Evolutionary conservation across 2,888 invertebrate genomes (phyloP), one percentile per base, ranked within the genome.

Genomic region (Platycheirus albimanus): DNA sequence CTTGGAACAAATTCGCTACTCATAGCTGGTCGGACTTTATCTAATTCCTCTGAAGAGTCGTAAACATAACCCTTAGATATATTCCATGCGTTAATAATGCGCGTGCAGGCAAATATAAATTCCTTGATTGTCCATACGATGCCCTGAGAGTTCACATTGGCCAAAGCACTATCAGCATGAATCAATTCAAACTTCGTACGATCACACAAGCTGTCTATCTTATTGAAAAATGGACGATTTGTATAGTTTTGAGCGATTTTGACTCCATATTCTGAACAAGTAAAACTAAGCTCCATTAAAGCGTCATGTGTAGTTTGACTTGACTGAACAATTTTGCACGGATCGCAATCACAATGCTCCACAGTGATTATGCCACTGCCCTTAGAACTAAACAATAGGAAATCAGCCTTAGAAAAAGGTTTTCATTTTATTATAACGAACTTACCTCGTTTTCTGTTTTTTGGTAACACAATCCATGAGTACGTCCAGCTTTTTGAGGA

Each of bases 391-490:
- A 6, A 24, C n/a, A n/a, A n/a, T n/a, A n/a, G n/a, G n/a, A n/a
- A n/a, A n/a, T n/a, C n/a, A n/a, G n/a, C n/a, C n/a, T n/a, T n/a
- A n/a, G n/a, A n/a, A n/a, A n/a, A n/a, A n/a, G 24, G 24, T 24
- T 24, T 33, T 33, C 30, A 33, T 7, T 7, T n/a, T n/a, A n/a
- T n/a, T 8, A 33, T 8, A 33, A 2, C 8, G 5, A 24, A 49
- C 49, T 54, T 38, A 54, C 54, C n/a, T 8, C 11, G 1, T n/a
- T 38, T 13, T 54, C 6, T 3, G n/a, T 20, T 20, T 3, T 10
- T 87, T 85, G 79, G 88, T 86, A 10, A 91, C 83, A 33, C 87
- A 87, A 30, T 87, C 85, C 70, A 89, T 87, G 33, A 90, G 85
- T 6, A 87, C 85, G 64, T 87, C 87, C 6, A 90, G 52, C 24